Evolutionary conservation across 2,888 invertebrate species (phyloP).

Genomic region (Urechis unicinctus): DNA sequence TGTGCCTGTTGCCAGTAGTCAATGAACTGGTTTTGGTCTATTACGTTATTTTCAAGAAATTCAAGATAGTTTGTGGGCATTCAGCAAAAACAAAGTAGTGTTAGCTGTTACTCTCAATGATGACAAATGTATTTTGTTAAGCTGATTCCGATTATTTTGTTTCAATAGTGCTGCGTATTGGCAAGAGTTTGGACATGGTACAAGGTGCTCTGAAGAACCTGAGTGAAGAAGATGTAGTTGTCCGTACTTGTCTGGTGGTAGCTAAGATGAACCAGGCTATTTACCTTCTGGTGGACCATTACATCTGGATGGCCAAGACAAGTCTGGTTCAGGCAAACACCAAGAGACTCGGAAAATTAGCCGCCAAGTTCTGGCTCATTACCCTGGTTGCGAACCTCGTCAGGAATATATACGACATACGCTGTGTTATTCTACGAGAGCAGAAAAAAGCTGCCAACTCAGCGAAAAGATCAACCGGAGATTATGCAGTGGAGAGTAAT

Average conservation of each 20-base stretch:
- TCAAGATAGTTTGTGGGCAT: too few relatives aligned
- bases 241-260: conserved; percentile 68
- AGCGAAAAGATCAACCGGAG: background rate
- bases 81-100: background rate
- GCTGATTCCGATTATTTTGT: background rate
- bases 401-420: conserved; percentile 73
- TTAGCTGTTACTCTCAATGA: background rate
- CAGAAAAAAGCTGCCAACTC: conserved; percentile 8
- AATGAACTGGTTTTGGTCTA: too few relatives aligned
- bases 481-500: background rate
- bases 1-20: too few relatives aligned
- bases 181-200: conserved; percentile 74
- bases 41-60: too few relatives aligned
- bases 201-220: conserved; percentile 68
- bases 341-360: conserved; percentile 65
- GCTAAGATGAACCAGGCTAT: conserved; percentile 74
- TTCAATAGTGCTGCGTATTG: conserved; percentile 70
- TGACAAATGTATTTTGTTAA: background rate
- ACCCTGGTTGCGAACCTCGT: conserved; percentile 73
- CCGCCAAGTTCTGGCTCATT: conserved; percentile 71
- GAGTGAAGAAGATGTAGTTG: conserved; percentile 65
- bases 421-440: conserved; percentile 23
- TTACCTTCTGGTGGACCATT: conserved; percentile 77
- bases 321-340: conserved; percentile 58
- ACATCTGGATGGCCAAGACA: conserved; percentile 69